Base-by-base conservation (phyloP, 2,797 vertebrate species). In the Diglossa cyanea region DNA sequence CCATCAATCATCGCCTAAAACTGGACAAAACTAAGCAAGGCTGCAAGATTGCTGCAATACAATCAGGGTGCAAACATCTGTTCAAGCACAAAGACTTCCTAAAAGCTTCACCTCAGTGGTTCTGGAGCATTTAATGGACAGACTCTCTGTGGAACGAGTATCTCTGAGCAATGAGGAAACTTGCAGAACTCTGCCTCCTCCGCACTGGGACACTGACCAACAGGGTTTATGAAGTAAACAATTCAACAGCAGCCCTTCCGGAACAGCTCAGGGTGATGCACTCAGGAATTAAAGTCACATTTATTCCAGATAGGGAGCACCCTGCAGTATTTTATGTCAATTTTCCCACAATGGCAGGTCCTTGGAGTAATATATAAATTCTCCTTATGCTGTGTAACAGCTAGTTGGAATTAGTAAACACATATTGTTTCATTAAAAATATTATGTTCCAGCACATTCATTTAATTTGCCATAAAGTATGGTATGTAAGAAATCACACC, bases 401-500 rank as follows among this genome's bases (percentile, higher is more conserved):
- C 91, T 90, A 96, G 61, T 53, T 54, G 94, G 60, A 88, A 94
- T 90, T 95, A 90, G 79, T 73, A 97, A 96, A 96, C 87, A 67
- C 68, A 92, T 85, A 94, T 77, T 88, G 57, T 90, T 95, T 84
- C 88, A 95, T 93, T 96, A 94, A 97, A 88, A 97, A 90, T 93
- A 95, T 21, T 91, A 74, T 40, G 72, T 75, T 92, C 44, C 42
- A 72, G 62, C 80, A 88, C 39, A 80, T 68, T 60, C 74, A 89
- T 86, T 95, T 94, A 68, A 95, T 96, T 96, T 94, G 40, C 54
- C 94, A 91, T 96, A 45, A 95, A 97, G 93, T 79, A 77, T 62
- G 90, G 81, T 95, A 95, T 92, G 81, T 78, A 97, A 97, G 92
- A 95, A 95, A 96, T 97, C 89, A 68, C 67, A 95, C 54, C 45